Evolutionary conservation across 2,888 invertebrate genomes (phyloP), one percentile per base, ranked within the genome.

Genomic region (Hypena proboscidalis): DNA sequence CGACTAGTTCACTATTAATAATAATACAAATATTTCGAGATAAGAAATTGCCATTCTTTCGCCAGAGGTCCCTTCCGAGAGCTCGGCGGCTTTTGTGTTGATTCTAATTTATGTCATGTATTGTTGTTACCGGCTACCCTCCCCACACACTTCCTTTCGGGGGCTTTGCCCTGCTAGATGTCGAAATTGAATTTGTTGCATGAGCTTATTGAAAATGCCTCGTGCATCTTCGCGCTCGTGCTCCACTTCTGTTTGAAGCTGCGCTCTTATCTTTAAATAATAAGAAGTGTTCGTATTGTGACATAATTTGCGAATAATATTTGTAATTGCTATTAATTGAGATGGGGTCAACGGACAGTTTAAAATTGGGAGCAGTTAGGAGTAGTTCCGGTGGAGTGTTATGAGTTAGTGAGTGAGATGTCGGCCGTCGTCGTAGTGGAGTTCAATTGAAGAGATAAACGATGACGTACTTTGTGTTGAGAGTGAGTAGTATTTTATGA

Each of bases 91-190:
- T 84, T 89, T 90, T 90, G 87, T 90, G 85, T 84, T 80, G 85
- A 80, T 83, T 88, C 87, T 90, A 90, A 90, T 90, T 90, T 90
- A 90, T 90, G 89, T 90, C 80, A 80, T 83, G 88, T 79, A 89
- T 90, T 89, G 88, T 89, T 80, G 74, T 70, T 76, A 70, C 70
- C 70, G 74, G 74, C 78, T 77, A 76, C 85, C 81, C 86, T 83
- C 88, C 85, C 88, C 86, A 84, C 87, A 83, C 81, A 78, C 81
- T 84, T 86, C 85, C 84, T 84, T 80, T 74, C 77, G 70, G 81
- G 85, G 88, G 79, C 83, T 80, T 71, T 67, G 77, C 72, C 74
- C 74, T 74, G 67, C 59, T 79, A 64, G 59, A 63, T 69, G 76
- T 77, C 73, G 70, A 78, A 80, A 80, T 85, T 81, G 79, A 83